phyloP scores from a whole-genome alignment of 1,140 invertebrate species.

The Musca domestica region DNA sequence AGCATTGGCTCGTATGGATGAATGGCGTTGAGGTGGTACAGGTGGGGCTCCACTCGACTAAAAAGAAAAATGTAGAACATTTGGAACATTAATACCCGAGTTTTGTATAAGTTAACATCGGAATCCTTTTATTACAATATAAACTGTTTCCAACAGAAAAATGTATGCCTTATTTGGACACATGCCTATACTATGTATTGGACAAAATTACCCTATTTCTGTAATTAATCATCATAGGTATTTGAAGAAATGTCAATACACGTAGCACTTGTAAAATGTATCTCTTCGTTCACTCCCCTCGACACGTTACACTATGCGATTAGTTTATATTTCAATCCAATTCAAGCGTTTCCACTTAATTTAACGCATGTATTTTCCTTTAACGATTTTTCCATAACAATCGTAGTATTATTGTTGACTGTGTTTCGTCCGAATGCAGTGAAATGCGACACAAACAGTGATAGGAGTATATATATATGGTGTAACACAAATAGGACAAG shows the following conservation, averaged over 20 bases:
- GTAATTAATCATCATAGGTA: not conserved
- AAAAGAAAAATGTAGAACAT: not conserved
- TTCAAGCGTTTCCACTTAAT: no score
- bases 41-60: slow-evolving; percentile 34
- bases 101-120: not conserved
- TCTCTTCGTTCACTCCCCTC: not conserved
- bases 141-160: not conserved
- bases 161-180: not conserved
- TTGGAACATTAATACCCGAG: not conserved
- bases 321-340: not conserved
- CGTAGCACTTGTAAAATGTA: not conserved
- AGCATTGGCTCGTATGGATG: slow-evolving; percentile 47
- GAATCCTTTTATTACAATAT: not conserved
- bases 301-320: not conserved
- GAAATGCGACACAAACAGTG: no score
- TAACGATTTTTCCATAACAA: slow-evolving; percentile 19
- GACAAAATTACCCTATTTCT: slow-evolving; percentile 5
- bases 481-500: no score
- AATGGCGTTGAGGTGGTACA: slow-evolving; percentile 50
- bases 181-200: not conserved
- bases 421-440: no score
- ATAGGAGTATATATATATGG: no score
- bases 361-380: slow-evolving; percentile 3
- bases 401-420: not conserved
- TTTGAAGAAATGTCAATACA: not conserved